Base-by-base conservation (phyloP, 1,140 invertebrate genomes). In the Bradynema listronoti region DNA sequence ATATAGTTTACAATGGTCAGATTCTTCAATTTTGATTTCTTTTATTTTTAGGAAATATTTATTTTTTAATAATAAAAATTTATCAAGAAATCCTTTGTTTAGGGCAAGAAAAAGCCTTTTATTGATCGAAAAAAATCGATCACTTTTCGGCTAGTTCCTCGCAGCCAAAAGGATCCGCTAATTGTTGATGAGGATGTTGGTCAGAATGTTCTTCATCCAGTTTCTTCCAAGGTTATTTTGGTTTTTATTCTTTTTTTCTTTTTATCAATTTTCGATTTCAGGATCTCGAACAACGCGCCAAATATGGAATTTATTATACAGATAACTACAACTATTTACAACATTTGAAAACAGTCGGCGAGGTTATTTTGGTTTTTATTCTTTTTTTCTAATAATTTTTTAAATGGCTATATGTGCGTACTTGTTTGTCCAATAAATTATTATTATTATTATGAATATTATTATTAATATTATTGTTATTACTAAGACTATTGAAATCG, bases 251-350 rank as follows among this genome's bases (percentile, higher is more conserved):
- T 70, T 16, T 22, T 16, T 47, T 34, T 11, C 19, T 11, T 11
- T 39, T 39, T 39, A 41, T 69, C 25, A 25, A 9, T 52, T 27
- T 2, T 25, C 33, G 24, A 1, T 61, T 43, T 43, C 27, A 75
- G 56, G 55, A 72, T 30, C 33, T 67, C 71, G 86, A 89, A 71
- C 88, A 93, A 71, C 85, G 88, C 69, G 79, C 83, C 27, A 91
- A 92, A 79, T 94, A 85, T 84, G 91, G 91, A n/a, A 86, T 96
- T 52, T 92, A 87, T 78, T 95, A 86, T 80, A 90, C 95, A 77
- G 91, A 97, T 81, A 88, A 94, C 66, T 96, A 94, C 77, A 85
- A 96, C 77, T 97, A 97, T 76, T 79, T 95, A 61, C 88, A 95
- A 79, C 90, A 96, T 84, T 81, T 97, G 46, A 85, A 85, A 76